phyloP scores from a whole-genome alignment of 2,888 invertebrate genomes.

The Cryptosula pallasiana region DNA sequence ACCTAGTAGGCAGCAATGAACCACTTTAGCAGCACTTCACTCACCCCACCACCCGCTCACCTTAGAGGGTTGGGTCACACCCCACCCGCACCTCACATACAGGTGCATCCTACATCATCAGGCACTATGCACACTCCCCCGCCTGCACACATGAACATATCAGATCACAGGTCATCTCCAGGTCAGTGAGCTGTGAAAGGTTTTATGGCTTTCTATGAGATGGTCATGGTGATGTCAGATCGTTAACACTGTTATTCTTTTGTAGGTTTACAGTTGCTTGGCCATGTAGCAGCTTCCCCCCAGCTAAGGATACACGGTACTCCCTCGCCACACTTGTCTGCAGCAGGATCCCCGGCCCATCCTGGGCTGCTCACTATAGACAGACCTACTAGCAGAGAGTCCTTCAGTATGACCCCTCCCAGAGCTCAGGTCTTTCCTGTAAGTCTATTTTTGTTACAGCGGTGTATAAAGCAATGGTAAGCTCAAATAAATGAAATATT shows the following conservation, averaged over 20 bases:
- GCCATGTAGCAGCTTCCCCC: constrained; percentile 16
- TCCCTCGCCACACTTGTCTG: constrained; percentile 10
- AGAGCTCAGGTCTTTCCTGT: constrained; percentile 21
- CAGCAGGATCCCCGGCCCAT: constrained; percentile 1
- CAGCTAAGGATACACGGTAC: constrained; percentile 17
- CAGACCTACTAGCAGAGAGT: constrained; percentile 18
- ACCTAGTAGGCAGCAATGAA: not conserved
- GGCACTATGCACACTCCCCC: constrained; percentile 7
- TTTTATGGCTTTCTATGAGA: too few species aligned
- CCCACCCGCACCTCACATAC: constrained; percentile 14
- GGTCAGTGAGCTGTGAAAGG: not conserved
- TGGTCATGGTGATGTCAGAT: too few species aligned
- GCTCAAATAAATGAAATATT: not conserved
- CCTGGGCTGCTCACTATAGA: constrained; percentile 18
- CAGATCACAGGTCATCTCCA: constrained; percentile 20
- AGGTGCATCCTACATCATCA: not conserved
- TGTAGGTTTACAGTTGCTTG: constrained; percentile 11
- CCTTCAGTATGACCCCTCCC: constrained; percentile 20
- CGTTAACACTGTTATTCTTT: too few species aligned
- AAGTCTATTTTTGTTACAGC: not conserved
- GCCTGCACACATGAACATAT: constrained; percentile 9
- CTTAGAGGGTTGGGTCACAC: constrained; percentile 17
- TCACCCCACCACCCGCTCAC: constrained; percentile 17
- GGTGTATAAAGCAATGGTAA: not conserved
- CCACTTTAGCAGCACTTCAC: not conserved